Conservation (phyloP, 2,797 vertebrate species). For the Emydoidea blandingii region DNA sequence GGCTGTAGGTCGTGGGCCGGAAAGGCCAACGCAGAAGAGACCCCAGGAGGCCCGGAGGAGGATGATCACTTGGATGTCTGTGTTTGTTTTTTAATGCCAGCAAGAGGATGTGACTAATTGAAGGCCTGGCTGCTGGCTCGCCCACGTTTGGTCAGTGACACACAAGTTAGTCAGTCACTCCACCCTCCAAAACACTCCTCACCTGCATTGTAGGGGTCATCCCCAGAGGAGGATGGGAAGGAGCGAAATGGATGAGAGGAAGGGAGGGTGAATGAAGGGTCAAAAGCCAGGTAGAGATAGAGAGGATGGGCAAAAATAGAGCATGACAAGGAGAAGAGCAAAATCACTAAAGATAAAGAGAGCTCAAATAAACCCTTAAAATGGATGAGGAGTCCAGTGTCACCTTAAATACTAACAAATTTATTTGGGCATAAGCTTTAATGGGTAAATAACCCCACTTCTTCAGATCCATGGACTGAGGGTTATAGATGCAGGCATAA, state of each 20-base stretch:
- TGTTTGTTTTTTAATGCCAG: fast-evolving
- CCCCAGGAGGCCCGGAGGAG: neutral
- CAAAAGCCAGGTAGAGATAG: neutral
- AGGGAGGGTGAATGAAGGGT: fast-evolving
- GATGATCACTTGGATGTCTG: neutral
- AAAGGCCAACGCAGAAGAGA: too few relatives aligned
- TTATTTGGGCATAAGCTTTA: too few relatives aligned
- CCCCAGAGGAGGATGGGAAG: neutral
- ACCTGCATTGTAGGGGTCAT: fast-evolving
- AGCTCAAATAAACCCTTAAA: neutral
- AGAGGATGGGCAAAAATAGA: neutral
- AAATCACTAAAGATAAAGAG: neutral
- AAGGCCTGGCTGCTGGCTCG: fast-evolving
- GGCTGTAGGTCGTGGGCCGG: neutral
- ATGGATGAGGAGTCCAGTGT: neutral
- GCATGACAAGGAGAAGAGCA: neutral
- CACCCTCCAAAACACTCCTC: neutral
- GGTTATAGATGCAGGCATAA: too few relatives aligned
- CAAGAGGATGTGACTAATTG: fast-evolving
- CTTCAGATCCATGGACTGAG: too few relatives aligned
- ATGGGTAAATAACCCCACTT: too few relatives aligned
- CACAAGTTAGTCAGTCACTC: fast-evolving
- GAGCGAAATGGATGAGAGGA: fast-evolving
- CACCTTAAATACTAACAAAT: too few relatives aligned
- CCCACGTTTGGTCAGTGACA: neutral